A percentile compares a stretch with the other conserved stretches of the same genome.
phyloP scores from a whole-genome alignment of 2,888 invertebrate species.

The Heliconius ethilla region DNA sequence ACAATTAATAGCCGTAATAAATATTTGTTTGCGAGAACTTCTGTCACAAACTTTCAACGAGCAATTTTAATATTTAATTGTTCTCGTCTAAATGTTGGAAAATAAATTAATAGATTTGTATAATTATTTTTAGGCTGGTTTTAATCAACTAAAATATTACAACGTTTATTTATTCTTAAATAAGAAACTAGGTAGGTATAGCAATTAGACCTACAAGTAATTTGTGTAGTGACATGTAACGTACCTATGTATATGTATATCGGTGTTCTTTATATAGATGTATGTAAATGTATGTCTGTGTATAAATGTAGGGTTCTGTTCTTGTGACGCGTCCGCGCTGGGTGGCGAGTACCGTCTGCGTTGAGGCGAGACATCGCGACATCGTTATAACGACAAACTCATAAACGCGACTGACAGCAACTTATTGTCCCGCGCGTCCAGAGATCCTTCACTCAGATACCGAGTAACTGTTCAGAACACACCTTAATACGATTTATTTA shows the following conservation, averaged over 20 bases:
- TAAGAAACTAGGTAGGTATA: not conserved
- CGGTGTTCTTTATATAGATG: not conserved
- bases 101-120: not conserved
- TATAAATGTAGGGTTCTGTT: conserved; percentile 45
- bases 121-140: not conserved
- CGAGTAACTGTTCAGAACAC: conserved; percentile 65
- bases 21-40: conserved; percentile 30
- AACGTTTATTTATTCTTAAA: not conserved
- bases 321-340: conserved; percentile 66
- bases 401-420: conserved; percentile 67
- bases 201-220: not conserved
- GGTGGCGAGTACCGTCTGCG: conserved; percentile 56
- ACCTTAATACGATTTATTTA: conserved; percentile 77
- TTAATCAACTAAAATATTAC: not conserved
- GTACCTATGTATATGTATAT: not conserved
- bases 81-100: not conserved
- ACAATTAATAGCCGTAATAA: conserved; percentile 28
- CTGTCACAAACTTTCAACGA: conserved; percentile 26
- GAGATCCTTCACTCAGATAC: conserved; percentile 69
- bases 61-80: conserved; percentile 25
- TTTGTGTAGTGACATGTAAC: not conserved
- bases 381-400: conserved; percentile 65
- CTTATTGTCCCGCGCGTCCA: conserved; percentile 67
- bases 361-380: conserved; percentile 48
- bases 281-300: not conserved